Conservation (phyloP, 2,888 invertebrate genomes). For the Drosophila acutilabella region DNA sequence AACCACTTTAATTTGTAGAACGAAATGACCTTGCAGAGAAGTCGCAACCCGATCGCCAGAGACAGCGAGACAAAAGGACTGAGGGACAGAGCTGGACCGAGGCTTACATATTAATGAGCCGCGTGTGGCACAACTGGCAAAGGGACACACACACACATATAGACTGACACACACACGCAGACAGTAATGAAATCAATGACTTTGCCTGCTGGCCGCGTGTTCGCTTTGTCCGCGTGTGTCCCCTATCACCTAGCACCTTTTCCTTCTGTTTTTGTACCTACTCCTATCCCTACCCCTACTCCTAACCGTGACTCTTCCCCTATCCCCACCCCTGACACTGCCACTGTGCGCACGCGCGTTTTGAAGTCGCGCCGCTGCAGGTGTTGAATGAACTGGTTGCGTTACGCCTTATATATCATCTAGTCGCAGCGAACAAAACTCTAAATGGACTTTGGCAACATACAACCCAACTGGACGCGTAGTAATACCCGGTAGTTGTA, state of each 20-base stretch:
- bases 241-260: conserved; percentile 58
- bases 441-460: conserved; percentile 30
- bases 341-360: conserved; percentile 64
- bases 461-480: conserved; percentile 20
- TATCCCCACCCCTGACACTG: conserved; percentile 12
- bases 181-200: conserved; percentile 62
- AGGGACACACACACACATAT: conserved; percentile 27
- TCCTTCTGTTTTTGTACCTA: conserved; percentile 1
- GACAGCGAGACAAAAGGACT: neutral
- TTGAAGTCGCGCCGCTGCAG: conserved; percentile 66
- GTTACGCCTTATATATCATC: conserved; percentile 68
- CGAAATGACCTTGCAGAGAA: conserved; percentile 61
- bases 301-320: neutral
- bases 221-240: conserved; percentile 60
- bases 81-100: conserved; percentile 17
- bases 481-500: neutral
- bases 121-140: conserved; percentile 54
- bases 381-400: conserved; percentile 77
- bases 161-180: neutral
- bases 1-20: conserved; percentile 59
- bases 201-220: conserved; percentile 42
- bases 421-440: conserved; percentile 21
- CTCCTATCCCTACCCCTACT: conserved; percentile 1
- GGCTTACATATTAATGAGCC: conserved; percentile 69
- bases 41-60: conserved; percentile 15